Evolutionary conservation across 2,113 vertebrate species (phyloP).

Genomic region (Melanocharis versteri): DNA sequence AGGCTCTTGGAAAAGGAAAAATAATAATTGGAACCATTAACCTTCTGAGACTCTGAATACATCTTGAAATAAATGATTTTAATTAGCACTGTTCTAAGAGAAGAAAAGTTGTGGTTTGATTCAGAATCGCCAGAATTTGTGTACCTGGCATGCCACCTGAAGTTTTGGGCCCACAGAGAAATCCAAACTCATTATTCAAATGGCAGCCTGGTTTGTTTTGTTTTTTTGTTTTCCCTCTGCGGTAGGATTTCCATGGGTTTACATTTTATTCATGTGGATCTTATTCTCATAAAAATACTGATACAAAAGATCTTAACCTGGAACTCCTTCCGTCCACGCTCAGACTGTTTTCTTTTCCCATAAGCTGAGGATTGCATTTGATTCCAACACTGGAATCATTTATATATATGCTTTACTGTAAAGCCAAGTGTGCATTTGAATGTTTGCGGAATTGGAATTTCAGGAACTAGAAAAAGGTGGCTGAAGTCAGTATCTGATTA

Average conservation of each 20-base stretch:
- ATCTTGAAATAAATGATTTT: background rate
- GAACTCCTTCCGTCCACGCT: background rate
- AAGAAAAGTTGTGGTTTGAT: background rate
- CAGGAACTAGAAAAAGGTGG: background rate
- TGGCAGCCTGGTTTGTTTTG: background rate
- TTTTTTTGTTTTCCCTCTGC: background rate
- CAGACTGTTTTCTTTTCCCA: background rate
- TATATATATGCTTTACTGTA: background rate
- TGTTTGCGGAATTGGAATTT: background rate
- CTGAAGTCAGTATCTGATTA: background rate
- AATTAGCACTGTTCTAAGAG: conserved; percentile 2
- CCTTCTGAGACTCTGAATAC: background rate
- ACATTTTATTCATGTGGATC: background rate
- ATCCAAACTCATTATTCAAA: background rate
- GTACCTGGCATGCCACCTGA: background rate
- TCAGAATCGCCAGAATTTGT: background rate
- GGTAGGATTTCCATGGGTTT: background rate
- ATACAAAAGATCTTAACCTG: background rate
- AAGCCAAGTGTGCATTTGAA: background rate
- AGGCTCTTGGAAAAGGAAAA: background rate
- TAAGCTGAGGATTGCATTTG: background rate
- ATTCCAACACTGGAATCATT: background rate
- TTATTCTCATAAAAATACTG: background rate
- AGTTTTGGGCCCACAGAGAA: background rate
- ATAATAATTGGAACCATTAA: background rate